Evolutionary conservation across 2,797 vertebrate species (phyloP).

Genomic region (Agapornis canus): DNA sequence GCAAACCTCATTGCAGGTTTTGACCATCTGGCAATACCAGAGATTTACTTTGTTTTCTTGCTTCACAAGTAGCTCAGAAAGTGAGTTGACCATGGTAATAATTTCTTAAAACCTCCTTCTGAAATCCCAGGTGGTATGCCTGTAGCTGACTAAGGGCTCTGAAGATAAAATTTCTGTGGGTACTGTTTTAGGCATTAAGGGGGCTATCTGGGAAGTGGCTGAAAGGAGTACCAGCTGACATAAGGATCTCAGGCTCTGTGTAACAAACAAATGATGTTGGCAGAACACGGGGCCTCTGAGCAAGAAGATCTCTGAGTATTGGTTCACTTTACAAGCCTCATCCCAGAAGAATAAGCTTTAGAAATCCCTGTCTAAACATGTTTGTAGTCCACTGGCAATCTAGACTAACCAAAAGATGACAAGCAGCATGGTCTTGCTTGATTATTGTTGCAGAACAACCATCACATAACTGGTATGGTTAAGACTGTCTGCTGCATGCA

Average conservation of each 20-base stretch:
- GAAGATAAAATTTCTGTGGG: not conserved
- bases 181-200: not conserved
- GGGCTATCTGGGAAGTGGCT: not conserved
- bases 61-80: not conserved
- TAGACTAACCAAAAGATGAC: not conserved
- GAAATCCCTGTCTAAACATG: not conserved
- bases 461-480: not conserved
- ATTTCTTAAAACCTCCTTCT: not conserved
- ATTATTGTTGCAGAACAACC: not conserved
- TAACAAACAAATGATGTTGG: not conserved
- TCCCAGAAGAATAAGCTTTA: not conserved
- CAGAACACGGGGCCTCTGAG: not conserved
- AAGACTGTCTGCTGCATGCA: not conserved
- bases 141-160: not conserved
- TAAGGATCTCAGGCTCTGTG: not conserved
- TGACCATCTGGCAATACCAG: not conserved
- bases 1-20: not conserved
- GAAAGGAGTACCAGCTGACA: not conserved
- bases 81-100: not conserved
- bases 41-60: not conserved
- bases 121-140: not conserved
- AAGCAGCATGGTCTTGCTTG: not conserved
- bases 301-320: not conserved
- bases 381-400: not conserved
- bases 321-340: not conserved